phyloP scores from a whole-genome alignment of 1,140 invertebrate species.

The Papilio machaon region DNA sequence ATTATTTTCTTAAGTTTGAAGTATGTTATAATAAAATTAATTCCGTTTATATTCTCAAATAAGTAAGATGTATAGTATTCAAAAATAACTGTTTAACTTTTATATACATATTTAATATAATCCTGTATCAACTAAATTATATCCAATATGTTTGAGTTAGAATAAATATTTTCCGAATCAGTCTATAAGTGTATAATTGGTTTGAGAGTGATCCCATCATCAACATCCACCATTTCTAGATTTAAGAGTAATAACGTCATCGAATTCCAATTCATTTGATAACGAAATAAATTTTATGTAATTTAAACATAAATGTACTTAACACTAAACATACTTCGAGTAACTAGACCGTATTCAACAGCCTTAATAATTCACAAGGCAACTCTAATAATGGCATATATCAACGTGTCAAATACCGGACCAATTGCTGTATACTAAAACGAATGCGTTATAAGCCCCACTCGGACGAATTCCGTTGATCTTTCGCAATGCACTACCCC shows the following conservation, averaged over 20 bases:
- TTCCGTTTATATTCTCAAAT: no score
- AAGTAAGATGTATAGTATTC: no score
- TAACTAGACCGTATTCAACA: neutral
- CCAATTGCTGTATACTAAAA: slow-evolving; percentile 69
- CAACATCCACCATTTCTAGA: neutral
- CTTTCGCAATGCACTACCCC: slow-evolving; percentile 67
- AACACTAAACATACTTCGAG: slow-evolving; percentile 1
- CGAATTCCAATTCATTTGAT: slow-evolving; percentile 11
- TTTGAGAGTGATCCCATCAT: no score
- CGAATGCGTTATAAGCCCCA: slow-evolving; percentile 65
- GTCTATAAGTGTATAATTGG: no score
- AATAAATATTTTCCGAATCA: no score
- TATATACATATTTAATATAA: no score
- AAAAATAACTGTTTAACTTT: no score
- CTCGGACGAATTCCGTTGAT: slow-evolving; percentile 59
- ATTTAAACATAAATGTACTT: slow-evolving; percentile 11
- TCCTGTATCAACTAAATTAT: no score
- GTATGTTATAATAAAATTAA: no score
- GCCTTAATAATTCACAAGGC: slow-evolving; percentile 51
- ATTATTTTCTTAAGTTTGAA: no score
- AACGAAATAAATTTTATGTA: slow-evolving; percentile 3
- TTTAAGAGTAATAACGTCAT: neutral
- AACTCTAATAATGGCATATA: slow-evolving; percentile 64
- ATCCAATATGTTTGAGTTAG: no score
- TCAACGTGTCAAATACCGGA: slow-evolving; percentile 72